Evolutionary conservation across 2,888 invertebrate genomes (phyloP).

Genomic region (Drymonia ruficornis): DNA sequence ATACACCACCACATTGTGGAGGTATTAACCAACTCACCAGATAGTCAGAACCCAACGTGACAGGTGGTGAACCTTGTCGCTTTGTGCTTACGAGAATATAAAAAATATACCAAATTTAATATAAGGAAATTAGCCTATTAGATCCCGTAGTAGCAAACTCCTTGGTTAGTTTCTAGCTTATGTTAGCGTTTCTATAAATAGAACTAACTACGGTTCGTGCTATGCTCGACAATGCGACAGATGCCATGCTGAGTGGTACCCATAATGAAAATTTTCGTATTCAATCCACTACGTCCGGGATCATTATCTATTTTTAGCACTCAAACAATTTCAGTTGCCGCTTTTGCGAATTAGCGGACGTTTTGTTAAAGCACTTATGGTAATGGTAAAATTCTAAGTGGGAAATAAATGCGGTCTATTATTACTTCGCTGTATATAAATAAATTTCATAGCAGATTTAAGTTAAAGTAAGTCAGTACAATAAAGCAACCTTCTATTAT

Average conservation of each 20-base stretch:
- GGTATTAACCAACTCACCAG: too few relatives aligned
- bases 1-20: too few relatives aligned
- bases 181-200: conserved; percentile 15
- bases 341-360: neutral
- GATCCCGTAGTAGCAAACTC: too few relatives aligned
- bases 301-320: conserved; percentile 45
- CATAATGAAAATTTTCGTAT: conserved; percentile 39
- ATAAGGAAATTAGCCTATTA: too few relatives aligned
- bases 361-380: neutral
- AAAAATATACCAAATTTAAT: too few relatives aligned
- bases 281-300: conserved; percentile 46
- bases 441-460: too few relatives aligned
- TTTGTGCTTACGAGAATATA: too few relatives aligned
- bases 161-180: neutral
- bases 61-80: too few relatives aligned
- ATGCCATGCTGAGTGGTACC: conserved; percentile 9
- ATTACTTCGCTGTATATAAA: too few relatives aligned
- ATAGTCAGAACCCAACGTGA: too few relatives aligned
- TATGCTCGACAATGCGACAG: conserved; percentile 15
- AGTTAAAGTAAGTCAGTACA: too few relatives aligned
- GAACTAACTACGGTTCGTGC: conserved; percentile 7
- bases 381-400: neutral
- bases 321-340: conserved; percentile 26
- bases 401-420: neutral
- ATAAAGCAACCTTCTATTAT: too few relatives aligned